Evolutionary conservation across 2,113 vertebrate species (phyloP).

Genomic region (Podarcis cretensis): DNA sequence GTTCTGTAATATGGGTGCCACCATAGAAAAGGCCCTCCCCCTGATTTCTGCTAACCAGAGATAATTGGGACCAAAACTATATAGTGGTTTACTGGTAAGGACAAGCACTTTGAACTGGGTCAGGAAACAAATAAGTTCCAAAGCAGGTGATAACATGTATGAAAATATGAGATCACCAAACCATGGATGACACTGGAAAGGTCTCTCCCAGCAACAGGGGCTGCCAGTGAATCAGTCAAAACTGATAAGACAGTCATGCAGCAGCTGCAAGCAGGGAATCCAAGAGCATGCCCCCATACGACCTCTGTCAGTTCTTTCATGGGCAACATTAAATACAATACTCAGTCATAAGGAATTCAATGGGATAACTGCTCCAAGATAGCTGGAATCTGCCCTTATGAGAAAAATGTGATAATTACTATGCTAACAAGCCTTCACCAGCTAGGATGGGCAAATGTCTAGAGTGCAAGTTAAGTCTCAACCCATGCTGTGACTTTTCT

Average conservation of each 20-base stretch:
- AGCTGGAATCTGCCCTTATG: not conserved
- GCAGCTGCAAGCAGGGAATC: not conserved
- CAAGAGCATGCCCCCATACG: not conserved
- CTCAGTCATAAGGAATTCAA: not conserved
- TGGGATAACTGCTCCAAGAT: not conserved
- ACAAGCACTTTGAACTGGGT: no score
- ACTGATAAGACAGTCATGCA: not conserved
- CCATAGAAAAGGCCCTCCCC: no score
- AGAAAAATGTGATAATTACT: not conserved
- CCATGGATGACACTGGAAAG: not conserved
- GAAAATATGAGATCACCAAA: not conserved
- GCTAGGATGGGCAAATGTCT: not conserved
- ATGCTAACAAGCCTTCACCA: not conserved
- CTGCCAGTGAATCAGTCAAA: not conserved
- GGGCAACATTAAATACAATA: not conserved
- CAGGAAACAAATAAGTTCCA: not conserved
- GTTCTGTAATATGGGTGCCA: no score
- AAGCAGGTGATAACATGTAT: not conserved
- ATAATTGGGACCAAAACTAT: not conserved
- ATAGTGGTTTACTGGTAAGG: no score
- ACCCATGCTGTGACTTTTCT: not conserved
- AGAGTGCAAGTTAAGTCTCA: not conserved
- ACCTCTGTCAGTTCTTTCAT: not conserved
- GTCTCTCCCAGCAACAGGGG: not conserved
- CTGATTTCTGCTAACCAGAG: no score